Base-by-base conservation (phyloP, 2,797 vertebrate species). In the Arnoldichthys spilopterus region DNA sequence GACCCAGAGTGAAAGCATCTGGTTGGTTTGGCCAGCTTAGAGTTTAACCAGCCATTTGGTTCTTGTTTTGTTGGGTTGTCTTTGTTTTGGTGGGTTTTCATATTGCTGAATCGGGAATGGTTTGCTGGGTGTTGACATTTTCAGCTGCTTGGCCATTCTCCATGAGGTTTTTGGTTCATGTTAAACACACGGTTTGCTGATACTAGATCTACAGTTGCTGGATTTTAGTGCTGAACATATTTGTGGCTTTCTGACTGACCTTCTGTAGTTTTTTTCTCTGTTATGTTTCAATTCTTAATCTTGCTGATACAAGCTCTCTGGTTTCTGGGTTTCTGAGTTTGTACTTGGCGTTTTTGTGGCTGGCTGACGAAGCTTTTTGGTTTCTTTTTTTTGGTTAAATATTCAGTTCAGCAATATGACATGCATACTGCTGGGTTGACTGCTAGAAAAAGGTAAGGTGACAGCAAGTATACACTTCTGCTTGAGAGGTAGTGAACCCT, bases 261-360 rank as follows among this genome's bases (percentile, higher is more conserved):
- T 69, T 43, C 32, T 37, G 40, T 37, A 32, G 3, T 59, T 64
- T 45, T 43, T 71, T 45, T 43, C 59, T 53, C 34, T 70, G 62
- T 30, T 68, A 30, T 54, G 43, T 43, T 80, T 63, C 24, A 70
- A 62, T 12, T 32, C 18, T 22, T 51, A 32, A 47, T 53, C 64
- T 51, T 78, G 75, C 74, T 69, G 32, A 80, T 67, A 54, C 67
- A 49, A 45, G 16, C 15, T 34, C 18, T 43, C 47, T 66, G 64
- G 76, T 51, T 67, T 6, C 58, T 76, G 73, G 64, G 72, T 49
- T 66, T 5, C 58, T 75, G 66, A 16, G 58, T 81, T 81, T 58
- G 56, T 76, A 66, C 73, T 76, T 71, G 79, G 76, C 68, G 72
- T 72, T 56, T 80, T 64, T 80, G 73, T 18, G 64, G 78, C 32